These are phyloP conservation scores for Crenuchus spilurus DNA, from an alignment of 2,797 vertebrate species.

Conservation along the genomic window DNA sequence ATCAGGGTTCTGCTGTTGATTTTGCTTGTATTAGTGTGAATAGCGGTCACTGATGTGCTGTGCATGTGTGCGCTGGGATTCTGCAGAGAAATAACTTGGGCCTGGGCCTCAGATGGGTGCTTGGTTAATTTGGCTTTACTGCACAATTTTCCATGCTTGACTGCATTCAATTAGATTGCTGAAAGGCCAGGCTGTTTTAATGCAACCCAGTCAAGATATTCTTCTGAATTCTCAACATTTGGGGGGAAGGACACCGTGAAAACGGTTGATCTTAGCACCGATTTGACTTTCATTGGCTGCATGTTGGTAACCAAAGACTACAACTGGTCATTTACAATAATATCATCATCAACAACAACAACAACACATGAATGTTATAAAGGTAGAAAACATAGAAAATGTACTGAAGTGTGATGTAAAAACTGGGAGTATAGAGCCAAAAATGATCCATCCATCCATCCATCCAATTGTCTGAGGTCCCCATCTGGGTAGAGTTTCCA, in stretches of 20 bases:
- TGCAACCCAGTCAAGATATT: constrained; percentile 49
- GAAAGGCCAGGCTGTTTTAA: constrained; percentile 62
- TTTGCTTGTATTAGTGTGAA: constrained; percentile 36
- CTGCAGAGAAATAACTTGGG: constrained; percentile 46
- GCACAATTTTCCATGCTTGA: constrained; percentile 61
- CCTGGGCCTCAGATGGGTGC: constrained; percentile 52
- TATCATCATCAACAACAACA: too few species aligned
- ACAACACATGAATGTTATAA: too few species aligned
- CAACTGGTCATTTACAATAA: constrained; percentile 12
- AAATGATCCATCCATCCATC: too few species aligned
- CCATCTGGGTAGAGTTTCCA: too few species aligned
- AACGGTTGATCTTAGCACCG: constrained; percentile 31
- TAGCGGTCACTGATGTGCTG: constrained; percentile 30
- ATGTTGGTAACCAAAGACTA: constrained; percentile 17
- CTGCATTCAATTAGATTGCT: constrained; percentile 64
- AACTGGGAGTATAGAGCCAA: too few species aligned
- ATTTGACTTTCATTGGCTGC: constrained; percentile 25
- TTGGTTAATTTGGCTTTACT: constrained; percentile 59
- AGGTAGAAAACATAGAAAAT: too few species aligned
- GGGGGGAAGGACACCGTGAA: constrained; percentile 28
- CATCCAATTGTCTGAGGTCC: too few species aligned
- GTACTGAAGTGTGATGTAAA: too few species aligned
- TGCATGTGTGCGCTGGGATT: constrained; percentile 33
- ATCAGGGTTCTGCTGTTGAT: not conserved
- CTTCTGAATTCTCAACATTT: constrained; percentile 43